A percentile compares a stretch with the other conserved stretches of the same genome.
Conservation (phyloP, 2,113 vertebrate species). For the Sorex fumeus region DNA sequence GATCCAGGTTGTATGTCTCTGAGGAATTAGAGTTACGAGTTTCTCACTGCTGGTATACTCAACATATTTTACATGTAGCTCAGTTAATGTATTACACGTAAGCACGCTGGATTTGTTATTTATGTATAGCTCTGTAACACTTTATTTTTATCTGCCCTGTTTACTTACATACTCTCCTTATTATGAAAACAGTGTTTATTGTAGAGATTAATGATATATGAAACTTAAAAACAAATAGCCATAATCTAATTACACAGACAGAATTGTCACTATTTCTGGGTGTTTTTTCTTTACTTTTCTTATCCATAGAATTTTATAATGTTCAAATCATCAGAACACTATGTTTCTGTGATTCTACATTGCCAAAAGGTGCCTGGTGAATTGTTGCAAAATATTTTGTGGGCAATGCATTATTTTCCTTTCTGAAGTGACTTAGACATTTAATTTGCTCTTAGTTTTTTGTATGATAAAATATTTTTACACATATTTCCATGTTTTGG, state of each 20-base stretch:
- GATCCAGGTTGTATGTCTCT: not conserved
- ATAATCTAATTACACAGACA: constrained; percentile 30
- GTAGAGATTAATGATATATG: not conserved
- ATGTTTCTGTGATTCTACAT: not conserved
- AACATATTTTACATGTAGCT: constrained; percentile 55
- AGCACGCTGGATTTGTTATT: constrained; percentile 63
- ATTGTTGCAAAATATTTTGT: constrained; percentile 52
- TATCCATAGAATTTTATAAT: constrained; percentile 1
- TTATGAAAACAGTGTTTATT: constrained; percentile 52
- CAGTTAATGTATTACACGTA: constrained; percentile 70
- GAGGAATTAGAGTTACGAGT: not conserved
- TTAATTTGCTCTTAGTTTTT: constrained; percentile 36
- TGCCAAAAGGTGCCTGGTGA: not conserved
- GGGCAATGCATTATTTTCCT: constrained; percentile 42
- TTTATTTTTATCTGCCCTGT: constrained; percentile 40
- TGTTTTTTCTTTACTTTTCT: constrained; percentile 1
- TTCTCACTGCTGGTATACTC: constrained; percentile 55
- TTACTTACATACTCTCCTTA: constrained; percentile 45
- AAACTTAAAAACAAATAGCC: constrained; percentile 46
- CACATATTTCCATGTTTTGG: constrained; percentile 29
- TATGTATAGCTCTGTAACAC: constrained; percentile 52
- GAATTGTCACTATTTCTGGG: constrained; percentile 14
- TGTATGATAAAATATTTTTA: constrained; percentile 16
- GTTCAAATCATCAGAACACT: not conserved
- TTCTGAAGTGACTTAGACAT: not conserved